Base-by-base conservation (phyloP, 2,113 vertebrate species). In the Tamias sibiricus region DNA sequence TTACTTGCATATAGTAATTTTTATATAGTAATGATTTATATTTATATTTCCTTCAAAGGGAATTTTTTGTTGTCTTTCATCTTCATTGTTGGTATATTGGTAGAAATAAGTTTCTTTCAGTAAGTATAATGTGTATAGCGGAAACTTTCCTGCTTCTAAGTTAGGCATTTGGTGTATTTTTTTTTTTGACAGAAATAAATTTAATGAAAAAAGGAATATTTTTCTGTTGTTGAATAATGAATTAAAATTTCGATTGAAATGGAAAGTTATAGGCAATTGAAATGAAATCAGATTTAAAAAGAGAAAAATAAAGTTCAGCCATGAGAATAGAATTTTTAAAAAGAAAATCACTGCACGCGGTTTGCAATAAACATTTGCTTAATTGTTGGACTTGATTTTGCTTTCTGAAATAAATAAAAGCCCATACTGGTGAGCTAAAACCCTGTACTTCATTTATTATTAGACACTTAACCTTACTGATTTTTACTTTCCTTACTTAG, bases 61-160 rank as follows among this genome's bases (percentile, higher is more conserved):
- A 94, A 54, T 12, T 54, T 88, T 94, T 94, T 87, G n/a, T 72
- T 77, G 20, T 54, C 42, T 91, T 83, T 92, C 72, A 72, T 11
- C 28, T 30, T 87, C 28, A 37, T 64, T 64, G 30, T 57, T 86
- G 91, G 69, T 37, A 54, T 54, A 52, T 87, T 84, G 40, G 8
- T 64, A 71, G 69, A 68, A 87, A 22, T 57, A 52, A 32, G 20
- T 62, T 84, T 77, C 37, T 57, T 81, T 88, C 86, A 83, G 13
- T 22, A 69, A 76, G 75, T 49, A 87, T 1, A 20, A 52, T 17
- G 1, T 42, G 13, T 69, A 26, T 87, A 62, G 54, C 71, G 88
- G 71, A 91, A 62, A 28, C 4, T 71, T 49, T 71, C 54, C 30
- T 88, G 26, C 37, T 76, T 71, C 11, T 52, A 37, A 77, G 8